phyloP scores from a whole-genome alignment of 2,113 vertebrate species.

The Holacanthus passer region DNA sequence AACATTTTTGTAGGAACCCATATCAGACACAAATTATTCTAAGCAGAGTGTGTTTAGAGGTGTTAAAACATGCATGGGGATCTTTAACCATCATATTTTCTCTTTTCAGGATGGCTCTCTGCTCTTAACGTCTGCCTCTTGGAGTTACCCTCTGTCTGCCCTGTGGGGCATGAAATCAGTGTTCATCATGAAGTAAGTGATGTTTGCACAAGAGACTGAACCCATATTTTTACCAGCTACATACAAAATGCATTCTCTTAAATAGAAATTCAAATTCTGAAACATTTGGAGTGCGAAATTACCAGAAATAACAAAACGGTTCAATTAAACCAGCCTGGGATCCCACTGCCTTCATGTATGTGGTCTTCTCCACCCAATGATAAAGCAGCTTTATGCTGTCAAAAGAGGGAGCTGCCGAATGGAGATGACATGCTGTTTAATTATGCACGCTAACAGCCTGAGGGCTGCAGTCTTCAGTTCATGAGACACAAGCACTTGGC shows the following conservation, averaged over 20 bases:
- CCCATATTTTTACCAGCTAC: conserved; percentile 16
- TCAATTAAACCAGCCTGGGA: not conserved
- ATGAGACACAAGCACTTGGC: conserved; percentile 44
- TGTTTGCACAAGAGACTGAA: conserved; percentile 11
- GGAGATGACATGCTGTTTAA: conserved; percentile 58
- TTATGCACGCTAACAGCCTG: conserved; percentile 58
- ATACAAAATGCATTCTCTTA: not conserved
- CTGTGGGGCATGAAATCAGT: conserved; percentile 99
- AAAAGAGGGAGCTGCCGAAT: conserved; percentile 32
- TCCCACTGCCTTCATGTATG: conserved; percentile 28
- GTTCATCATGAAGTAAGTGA: conserved; percentile 98
- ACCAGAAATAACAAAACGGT: conserved; percentile 2
- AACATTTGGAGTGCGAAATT: not conserved
- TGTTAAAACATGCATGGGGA: not conserved
- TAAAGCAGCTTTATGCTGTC: conserved; percentile 49
- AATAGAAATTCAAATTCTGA: not conserved
- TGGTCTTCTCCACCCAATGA: conserved; percentile 7
- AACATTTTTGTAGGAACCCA: not conserved
- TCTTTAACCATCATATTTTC: not conserved
- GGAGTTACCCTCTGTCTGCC: conserved; percentile 97
- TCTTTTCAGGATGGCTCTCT: conserved; percentile 92
- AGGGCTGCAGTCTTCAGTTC: conserved; percentile 48
- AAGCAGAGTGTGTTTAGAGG: not conserved
- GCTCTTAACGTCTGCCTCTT: conserved; percentile 95
- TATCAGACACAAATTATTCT: not conserved